Evolutionary conservation across 2,113 vertebrate genomes (phyloP).

Genomic region (Columba janthina): DNA sequence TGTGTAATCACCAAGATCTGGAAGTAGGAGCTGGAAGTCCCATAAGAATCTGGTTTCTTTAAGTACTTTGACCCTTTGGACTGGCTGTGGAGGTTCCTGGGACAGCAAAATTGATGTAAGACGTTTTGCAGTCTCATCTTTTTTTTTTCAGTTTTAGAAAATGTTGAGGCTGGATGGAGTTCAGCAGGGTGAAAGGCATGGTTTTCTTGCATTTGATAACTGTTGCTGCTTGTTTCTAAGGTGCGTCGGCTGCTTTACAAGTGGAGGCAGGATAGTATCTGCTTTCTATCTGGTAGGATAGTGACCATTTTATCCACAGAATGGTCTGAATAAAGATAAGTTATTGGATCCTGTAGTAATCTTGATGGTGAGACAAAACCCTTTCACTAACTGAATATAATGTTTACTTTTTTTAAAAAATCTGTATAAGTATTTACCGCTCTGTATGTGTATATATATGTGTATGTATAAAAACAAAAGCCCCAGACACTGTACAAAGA

Average conservation of each 20-base stretch:
- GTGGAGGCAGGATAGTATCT: background rate
- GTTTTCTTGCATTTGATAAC: background rate
- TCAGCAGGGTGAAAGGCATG: background rate
- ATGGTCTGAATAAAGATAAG: background rate
- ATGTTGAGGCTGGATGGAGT: slow-evolving; percentile 18
- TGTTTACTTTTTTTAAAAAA: too few relatives aligned
- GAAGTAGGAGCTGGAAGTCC: background rate
- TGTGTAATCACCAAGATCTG: background rate
- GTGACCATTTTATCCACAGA: background rate
- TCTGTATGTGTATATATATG: background rate
- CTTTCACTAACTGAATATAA: background rate
- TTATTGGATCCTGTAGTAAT: background rate
- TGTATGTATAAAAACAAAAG: background rate
- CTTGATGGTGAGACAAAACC: background rate
- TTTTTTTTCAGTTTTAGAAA: background rate
- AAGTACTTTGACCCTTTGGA: slow-evolving; percentile 23
- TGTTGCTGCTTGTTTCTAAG: background rate
- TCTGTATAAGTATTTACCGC: background rate
- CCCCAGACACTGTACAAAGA: background rate
- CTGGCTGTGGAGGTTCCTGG: background rate
- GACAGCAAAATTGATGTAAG: slow-evolving; percentile 6
- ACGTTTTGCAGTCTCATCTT: slow-evolving; percentile 17
- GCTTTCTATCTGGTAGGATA: background rate
- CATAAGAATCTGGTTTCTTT: background rate
- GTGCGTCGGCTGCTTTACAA: background rate